phyloP scores from a whole-genome alignment of 2,888 invertebrate species.

The Apamea monoglypha region DNA sequence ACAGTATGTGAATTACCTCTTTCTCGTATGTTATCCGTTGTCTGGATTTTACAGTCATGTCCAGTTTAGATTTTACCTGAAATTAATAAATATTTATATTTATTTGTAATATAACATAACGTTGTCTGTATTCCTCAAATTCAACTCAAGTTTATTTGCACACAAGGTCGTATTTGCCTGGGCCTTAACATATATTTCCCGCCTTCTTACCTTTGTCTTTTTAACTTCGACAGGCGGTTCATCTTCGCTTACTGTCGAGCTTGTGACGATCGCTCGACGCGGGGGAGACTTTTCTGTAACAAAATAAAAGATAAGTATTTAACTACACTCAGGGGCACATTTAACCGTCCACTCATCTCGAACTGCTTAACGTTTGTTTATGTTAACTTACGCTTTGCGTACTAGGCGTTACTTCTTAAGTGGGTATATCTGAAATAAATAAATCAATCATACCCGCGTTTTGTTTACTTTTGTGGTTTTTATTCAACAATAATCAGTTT shows the following conservation, averaged over 20 bases:
- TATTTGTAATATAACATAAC: neutral
- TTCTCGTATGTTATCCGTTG: slow-evolving; percentile 82
- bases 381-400: no score
- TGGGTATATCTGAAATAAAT: no score
- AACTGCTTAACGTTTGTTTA: no score
- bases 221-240: slow-evolving; percentile 59
- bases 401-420: no score
- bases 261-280: slow-evolving; percentile 75
- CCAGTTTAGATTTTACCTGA: slow-evolving; percentile 75
- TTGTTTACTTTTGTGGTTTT: no score
- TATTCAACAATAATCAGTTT: no score
- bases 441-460: no score
- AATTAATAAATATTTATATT: slow-evolving; percentile 47
- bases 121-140: neutral
- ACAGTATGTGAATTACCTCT: slow-evolving; percentile 70
- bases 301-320: neutral
- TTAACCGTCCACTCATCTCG: no score
- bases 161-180: neutral
- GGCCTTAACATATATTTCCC: neutral
- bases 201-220: slow-evolving; percentile 46
- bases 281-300: slow-evolving; percentile 79
- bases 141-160: neutral
- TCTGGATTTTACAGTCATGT: slow-evolving; percentile 74
- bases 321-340: no score
- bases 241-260: slow-evolving; percentile 76